phyloP scores from a whole-genome alignment of 2,113 vertebrate species.

The Glaucidium brasilianum region DNA sequence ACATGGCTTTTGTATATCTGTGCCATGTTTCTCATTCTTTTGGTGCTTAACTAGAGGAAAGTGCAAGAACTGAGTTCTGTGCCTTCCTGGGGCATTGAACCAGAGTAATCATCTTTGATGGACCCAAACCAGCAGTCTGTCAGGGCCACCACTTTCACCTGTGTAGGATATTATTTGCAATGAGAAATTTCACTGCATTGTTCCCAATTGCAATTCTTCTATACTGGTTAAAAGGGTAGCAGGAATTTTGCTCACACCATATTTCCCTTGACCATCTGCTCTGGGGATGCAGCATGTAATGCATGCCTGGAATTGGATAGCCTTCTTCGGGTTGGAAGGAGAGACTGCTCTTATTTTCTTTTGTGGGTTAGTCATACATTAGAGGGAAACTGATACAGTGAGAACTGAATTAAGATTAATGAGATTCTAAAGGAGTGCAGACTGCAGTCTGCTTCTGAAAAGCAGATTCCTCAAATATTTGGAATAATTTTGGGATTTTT shows the following conservation, averaged over 20 bases:
- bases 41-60: not conserved
- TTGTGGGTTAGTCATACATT: not conserved
- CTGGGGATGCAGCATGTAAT: not conserved
- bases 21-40: not conserved
- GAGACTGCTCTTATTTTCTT: not conserved
- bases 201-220: not conserved
- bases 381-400: not conserved
- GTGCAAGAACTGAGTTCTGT: not conserved
- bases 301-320: not conserved
- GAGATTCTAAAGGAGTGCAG: not conserved
- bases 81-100: not conserved
- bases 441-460: not conserved
- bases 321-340: not conserved
- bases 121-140: not conserved
- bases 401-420: constrained; percentile 20
- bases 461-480: not conserved
- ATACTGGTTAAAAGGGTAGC: not conserved
- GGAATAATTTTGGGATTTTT: not conserved
- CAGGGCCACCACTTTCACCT: not conserved
- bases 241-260: not conserved
- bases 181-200: not conserved
- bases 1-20: not conserved
- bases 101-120: not conserved
- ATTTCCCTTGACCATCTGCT: not conserved
- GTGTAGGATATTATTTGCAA: not conserved